Base-by-base conservation (phyloP, 2,888 invertebrate genomes). In the Ophonus ardosiacus region DNA sequence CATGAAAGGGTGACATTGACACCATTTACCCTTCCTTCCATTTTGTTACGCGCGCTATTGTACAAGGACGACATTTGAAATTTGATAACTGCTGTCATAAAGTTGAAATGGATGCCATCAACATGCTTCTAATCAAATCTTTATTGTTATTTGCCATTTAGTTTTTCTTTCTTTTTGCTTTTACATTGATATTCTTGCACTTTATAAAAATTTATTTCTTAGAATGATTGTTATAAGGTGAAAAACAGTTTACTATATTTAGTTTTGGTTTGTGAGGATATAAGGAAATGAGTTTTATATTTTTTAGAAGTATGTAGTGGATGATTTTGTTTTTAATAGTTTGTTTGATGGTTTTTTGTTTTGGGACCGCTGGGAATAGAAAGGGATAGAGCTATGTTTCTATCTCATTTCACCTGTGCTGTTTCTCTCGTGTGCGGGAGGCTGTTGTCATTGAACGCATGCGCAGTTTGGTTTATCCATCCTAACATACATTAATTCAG, bases 401-500 rank as follows among this genome's bases (percentile, higher is more conserved):
- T 31, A 61, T 13, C 10, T 74, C 43, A 74, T 74, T 74, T 43
- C 18, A 74, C 71, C 71, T 74, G 71, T 43, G 40, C 71, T 74
- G 71, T 74, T 74, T 74, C 71, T 40, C 71, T 74, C 71, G 17
- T 80, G 43, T 80, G 80, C 59, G 59, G 40, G 61, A 59, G 80
- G 40, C 80, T 80, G 59, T 38, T 61, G 56, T 38, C 17, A 21
- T 21, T 21, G 8, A 21, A 86, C 87, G 88, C 89, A 86, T 85
- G 89, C 89, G 89, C 88, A 85, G 80, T 81, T 83, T 74, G 65
- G 82, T 81, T 86, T 87, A 89, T 87, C 88, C 88, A 89, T 89
- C 89, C 88, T 88, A 89, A 88, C 88, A 88, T 89, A 89, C 89
- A 88, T 88, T 89, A 89, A 89, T 90, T 90, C 89, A 90, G 90